These are phyloP conservation scores for Lerema accius DNA, from an alignment of 1,140 invertebrate genomes.

Conservation along the genomic window DNA sequence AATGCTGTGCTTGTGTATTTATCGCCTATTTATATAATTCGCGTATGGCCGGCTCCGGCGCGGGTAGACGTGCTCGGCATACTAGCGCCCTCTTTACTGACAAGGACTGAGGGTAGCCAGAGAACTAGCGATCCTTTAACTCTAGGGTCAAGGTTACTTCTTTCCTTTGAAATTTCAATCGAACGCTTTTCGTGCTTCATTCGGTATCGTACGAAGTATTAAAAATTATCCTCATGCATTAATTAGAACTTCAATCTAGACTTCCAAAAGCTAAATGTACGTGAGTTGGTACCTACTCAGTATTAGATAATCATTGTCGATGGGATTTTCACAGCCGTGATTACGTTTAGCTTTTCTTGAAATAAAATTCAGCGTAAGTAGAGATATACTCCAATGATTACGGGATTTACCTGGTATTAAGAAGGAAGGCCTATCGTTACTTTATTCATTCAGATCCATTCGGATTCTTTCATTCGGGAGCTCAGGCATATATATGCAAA, in stretches of 20 bases:
- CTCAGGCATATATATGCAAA: constrained; percentile 75
- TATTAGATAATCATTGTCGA: background rate
- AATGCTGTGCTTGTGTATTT: constrained; percentile 47
- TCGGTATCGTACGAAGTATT: too few species aligned
- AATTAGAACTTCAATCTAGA: too few species aligned
- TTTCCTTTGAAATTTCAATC: too few species aligned
- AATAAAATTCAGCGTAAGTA: constrained; percentile 35
- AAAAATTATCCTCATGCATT: too few species aligned
- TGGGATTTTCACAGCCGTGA: constrained; percentile 1
- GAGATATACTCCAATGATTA: constrained; percentile 16
- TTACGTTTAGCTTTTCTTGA: background rate
- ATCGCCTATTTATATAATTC: constrained; percentile 59
- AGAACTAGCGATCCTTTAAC: constrained; percentile 33
- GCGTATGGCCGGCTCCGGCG: constrained; percentile 46
- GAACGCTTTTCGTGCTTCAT: too few species aligned
- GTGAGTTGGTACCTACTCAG: too few species aligned
- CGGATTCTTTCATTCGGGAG: constrained; percentile 42
- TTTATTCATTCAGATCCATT: constrained; percentile 34
- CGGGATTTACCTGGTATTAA: constrained; percentile 21
- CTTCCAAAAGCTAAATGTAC: too few species aligned
- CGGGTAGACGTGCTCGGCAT: constrained; percentile 56
- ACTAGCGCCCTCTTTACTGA: constrained; percentile 57
- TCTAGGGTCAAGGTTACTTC: too few species aligned
- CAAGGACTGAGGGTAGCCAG: constrained; percentile 46
- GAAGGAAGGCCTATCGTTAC: constrained; percentile 10